Evolutionary conservation across 64 coral and sea anemone genomes (phyloP), one percentile per base, ranked within the genome.

Genomic region (Orbicella faveolata): DNA sequence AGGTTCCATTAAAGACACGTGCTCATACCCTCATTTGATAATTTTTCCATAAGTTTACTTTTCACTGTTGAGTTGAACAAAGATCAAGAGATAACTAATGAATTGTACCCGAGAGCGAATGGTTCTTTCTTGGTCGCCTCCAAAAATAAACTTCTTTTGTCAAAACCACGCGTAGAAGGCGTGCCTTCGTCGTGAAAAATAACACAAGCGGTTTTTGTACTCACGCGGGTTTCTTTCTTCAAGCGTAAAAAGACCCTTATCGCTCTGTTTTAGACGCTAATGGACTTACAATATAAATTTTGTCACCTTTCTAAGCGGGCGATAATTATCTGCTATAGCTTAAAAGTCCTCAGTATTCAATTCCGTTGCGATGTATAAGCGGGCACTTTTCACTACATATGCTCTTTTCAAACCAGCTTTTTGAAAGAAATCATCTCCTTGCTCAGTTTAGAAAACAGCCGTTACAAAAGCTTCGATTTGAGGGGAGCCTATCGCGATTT

Each of bases 61-160:
- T 52, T 72, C 9, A 65, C 82, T 85, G 21, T 85, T 85, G 33
- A 2, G 26, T 36, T 79, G 21, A 14, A 15, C 15, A 72, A 85
- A 72, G 82, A 85, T 85, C 64, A 66, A 70, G n/a, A 52, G 82
- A 85, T 85, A 85, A 41, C 63, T 85, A 51, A 85, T 73, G n/a
- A 73, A 41, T 66, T 26, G 1, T 23, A 25, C 36, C 3, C 34
- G 0, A 21, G 0, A 52, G 4, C 10, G 15, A 19, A 37, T 35
- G 63, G 18, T n/a, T 20, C 1, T 85, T 54, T 48, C 64, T 70
- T 4, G 14, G 67, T 21, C 18, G 36, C 21, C 66, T 11, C 2
- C 20, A 52, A 30, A 72, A 30, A 19, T 30, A 73, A 70, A 30
- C 13, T 21, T 72, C 37, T 44, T 85, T 85, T 85, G 12, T 85